Conservation (phyloP, 2,113 vertebrate species). For the Pelobates fuscus region DNA sequence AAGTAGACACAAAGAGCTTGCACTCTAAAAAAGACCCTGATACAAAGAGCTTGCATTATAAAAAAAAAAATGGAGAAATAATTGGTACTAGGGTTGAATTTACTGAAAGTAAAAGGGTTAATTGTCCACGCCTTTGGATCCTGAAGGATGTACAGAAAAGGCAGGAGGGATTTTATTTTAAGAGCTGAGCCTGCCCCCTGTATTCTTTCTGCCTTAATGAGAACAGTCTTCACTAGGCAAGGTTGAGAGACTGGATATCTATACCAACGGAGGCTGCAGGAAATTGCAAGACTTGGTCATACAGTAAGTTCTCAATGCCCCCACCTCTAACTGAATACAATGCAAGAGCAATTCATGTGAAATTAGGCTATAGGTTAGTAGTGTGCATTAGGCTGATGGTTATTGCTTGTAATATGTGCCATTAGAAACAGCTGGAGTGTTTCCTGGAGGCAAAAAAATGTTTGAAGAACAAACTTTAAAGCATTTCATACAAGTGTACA, state of each 20-base stretch:
- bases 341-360: background rate
- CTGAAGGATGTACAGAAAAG: slow-evolving; percentile 50
- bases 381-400: background rate
- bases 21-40: no score
- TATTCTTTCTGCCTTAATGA: slow-evolving; percentile 38
- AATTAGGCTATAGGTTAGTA: slow-evolving; percentile 5
- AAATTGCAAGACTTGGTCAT: slow-evolving; percentile 28
- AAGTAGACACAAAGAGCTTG: no score
- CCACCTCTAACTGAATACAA: slow-evolving; percentile 4
- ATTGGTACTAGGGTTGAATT: no score
- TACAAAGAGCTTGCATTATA: no score
- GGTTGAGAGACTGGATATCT: slow-evolving; percentile 31
- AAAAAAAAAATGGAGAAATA: no score
- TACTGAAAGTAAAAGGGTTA: slow-evolving; percentile 5
- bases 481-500: slow-evolving; percentile 21
- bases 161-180: slow-evolving; percentile 49
- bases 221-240: slow-evolving; percentile 42
- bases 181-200: slow-evolving; percentile 36
- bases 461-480: background rate
- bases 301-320: slow-evolving; percentile 36
- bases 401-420: background rate
- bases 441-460: slow-evolving; percentile 5
- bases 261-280: slow-evolving; percentile 36
- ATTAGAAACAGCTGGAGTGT: slow-evolving; percentile 11
- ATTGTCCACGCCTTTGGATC: slow-evolving; percentile 25